Evolutionary conservation across 2,888 invertebrate species (phyloP).

Genomic region (Tetropium fuscum): DNA sequence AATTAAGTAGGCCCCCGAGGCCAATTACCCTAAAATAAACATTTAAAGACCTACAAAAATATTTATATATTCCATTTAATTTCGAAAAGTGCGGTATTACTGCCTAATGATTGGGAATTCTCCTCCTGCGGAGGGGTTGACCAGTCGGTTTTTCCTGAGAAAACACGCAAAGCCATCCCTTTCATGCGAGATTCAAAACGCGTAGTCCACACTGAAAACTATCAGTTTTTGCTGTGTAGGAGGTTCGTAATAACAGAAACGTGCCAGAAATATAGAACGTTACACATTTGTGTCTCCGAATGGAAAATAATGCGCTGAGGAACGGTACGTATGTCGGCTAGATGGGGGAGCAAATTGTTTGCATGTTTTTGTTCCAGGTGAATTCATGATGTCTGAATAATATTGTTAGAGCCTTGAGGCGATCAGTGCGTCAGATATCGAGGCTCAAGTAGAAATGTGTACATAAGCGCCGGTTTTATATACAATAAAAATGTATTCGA

Average conservation of each 20-base stretch:
- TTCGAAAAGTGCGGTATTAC: slow-evolving; percentile 8
- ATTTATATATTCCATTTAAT: slow-evolving; percentile 24
- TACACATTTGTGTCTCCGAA: slow-evolving; percentile 43
- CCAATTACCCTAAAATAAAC: slow-evolving; percentile 24
- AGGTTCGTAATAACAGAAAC: slow-evolving; percentile 50
- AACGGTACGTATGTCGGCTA: slow-evolving; percentile 15
- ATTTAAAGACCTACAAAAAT: slow-evolving; percentile 17
- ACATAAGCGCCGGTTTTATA: slow-evolving; percentile 13
- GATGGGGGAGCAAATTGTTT: slow-evolving; percentile 29
- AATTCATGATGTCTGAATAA: slow-evolving; percentile 37
- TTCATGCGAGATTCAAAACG: slow-evolving; percentile 42
- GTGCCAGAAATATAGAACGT: slow-evolving; percentile 47
- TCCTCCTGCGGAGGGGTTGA: slow-evolving; percentile 7
- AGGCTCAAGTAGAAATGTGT: slow-evolving; percentile 19
- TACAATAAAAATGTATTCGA: slow-evolving; percentile 26
- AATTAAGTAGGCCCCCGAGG: slow-evolving; percentile 17
- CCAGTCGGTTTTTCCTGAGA: slow-evolving; percentile 19
- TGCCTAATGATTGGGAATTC: slow-evolving; percentile 17
- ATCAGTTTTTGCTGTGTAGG: slow-evolving; percentile 46
- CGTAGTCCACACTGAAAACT: slow-evolving; percentile 47
- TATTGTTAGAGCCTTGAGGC: slow-evolving; percentile 30
- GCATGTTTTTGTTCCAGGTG: slow-evolving; percentile 41
- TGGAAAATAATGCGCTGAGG: slow-evolving; percentile 44
- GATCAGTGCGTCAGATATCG: slow-evolving; percentile 24
- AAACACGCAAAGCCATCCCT: slow-evolving; percentile 30